phyloP scores from a whole-genome alignment of 2,113 vertebrate genomes.

The Camelus dromedarius region DNA sequence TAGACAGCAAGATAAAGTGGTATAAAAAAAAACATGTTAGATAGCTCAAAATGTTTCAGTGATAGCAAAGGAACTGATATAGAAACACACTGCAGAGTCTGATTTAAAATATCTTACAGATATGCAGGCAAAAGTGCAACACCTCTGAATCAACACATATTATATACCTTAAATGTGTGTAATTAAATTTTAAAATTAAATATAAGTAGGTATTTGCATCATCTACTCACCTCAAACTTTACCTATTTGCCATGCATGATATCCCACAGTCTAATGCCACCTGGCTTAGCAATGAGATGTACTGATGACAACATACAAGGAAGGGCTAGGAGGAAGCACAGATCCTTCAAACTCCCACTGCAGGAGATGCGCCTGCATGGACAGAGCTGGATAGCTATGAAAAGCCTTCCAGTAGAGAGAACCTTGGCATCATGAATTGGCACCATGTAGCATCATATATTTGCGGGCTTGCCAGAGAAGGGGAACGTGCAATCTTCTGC shows the following conservation, averaged over 20 bases:
- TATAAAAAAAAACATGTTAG: neutral
- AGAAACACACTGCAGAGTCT: constrained; percentile 11
- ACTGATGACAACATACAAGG: neutral
- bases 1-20: constrained; percentile 71
- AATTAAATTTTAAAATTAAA: neutral
- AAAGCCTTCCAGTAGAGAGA: neutral
- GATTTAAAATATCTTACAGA: neutral
- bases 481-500: neutral
- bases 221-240: neutral
- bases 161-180: neutral
- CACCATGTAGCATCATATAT: neutral
- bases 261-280: neutral
- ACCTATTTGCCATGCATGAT: neutral
- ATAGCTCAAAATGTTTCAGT: neutral
- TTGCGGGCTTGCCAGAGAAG: neutral
- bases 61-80: neutral
- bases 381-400: neutral
- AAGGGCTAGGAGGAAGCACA: neutral
- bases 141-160: neutral
- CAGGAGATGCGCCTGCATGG: no score
- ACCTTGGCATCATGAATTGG: no score
- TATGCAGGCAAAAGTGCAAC: neutral
- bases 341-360: accelerated
- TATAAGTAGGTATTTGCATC: neutral
- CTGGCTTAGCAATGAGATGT: neutral